phyloP scores from a whole-genome alignment of 2,888 invertebrate species.

The Sinopyrophorus schimmeli region DNA sequence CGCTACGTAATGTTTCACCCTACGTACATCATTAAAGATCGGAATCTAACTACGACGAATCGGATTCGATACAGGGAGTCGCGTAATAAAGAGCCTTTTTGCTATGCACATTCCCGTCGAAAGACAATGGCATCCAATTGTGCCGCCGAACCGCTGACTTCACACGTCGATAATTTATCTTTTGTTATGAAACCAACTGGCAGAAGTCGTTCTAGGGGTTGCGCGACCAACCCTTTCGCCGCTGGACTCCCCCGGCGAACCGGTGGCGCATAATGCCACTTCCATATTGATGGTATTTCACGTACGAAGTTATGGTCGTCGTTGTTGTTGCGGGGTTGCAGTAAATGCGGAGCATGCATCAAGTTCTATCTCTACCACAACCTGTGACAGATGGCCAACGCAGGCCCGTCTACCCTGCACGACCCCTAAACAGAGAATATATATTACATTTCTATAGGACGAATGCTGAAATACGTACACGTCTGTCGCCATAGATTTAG shows the following conservation, averaged over 20 bases:
- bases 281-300: slow-evolving; percentile 38
- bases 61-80: slow-evolving; percentile 23
- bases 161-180: slow-evolving; percentile 46
- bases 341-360: slow-evolving; percentile 42
- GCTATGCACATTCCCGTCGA: slow-evolving; percentile 27
- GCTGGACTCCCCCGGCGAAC: slow-evolving; percentile 23
- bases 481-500: slow-evolving; percentile 28
- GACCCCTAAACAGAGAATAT: slow-evolving; percentile 37
- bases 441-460: slow-evolving; percentile 27
- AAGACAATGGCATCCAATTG: slow-evolving; percentile 38
- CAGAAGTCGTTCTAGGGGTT: slow-evolving; percentile 43
- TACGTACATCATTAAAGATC: slow-evolving; percentile 35
- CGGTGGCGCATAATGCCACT: slow-evolving; percentile 32
- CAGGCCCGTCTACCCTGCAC: slow-evolving; percentile 40
- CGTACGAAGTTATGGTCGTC: slow-evolving; percentile 30
- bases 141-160: slow-evolving; percentile 40
- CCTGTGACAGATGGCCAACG: slow-evolving; percentile 48
- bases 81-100: slow-evolving; percentile 27
- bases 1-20: slow-evolving; percentile 17
- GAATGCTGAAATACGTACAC: slow-evolving; percentile 26
- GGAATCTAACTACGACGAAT: slow-evolving; percentile 32
- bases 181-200: slow-evolving; percentile 49
- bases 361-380: slow-evolving; percentile 41
- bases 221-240: slow-evolving; percentile 26
- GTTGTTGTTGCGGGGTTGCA: slow-evolving; percentile 30